Evolutionary conservation across 2,113 vertebrate species (phyloP).

Genomic region (Parotia lawesii): DNA sequence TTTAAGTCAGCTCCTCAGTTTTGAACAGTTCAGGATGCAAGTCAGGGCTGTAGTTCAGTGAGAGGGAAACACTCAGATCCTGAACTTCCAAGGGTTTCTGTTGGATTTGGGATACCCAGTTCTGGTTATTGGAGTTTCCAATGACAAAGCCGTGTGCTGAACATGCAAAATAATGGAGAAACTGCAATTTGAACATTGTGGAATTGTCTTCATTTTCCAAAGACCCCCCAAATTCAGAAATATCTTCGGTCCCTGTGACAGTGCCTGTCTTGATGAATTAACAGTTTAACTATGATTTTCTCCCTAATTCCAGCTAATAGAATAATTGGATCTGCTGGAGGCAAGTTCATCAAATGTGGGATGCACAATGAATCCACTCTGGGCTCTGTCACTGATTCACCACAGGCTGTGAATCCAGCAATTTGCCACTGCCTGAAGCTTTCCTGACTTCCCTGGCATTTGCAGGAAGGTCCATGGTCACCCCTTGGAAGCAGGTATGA

Average conservation of each 20-base stretch:
- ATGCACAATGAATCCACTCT: background rate
- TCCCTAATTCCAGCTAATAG: background rate
- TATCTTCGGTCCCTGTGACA: background rate
- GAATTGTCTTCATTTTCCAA: background rate
- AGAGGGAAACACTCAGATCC: background rate
- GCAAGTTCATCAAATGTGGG: background rate
- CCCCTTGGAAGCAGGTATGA: background rate
- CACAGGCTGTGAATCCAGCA: rapidly evolving
- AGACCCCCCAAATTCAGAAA: background rate
- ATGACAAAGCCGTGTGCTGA: background rate
- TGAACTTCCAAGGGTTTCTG: background rate
- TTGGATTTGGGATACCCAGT: background rate
- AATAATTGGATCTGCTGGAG: background rate
- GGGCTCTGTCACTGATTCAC: background rate
- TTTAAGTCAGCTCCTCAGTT: background rate
- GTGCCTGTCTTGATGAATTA: background rate
- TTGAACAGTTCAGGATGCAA: background rate
- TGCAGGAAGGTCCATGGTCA: background rate
- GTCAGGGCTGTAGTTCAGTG: background rate
- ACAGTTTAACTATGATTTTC: background rate
- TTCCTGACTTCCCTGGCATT: background rate
- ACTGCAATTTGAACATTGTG: background rate
- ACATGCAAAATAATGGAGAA: background rate
- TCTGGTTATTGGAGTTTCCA: background rate
- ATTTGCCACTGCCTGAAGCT: rapidly evolving